Conservation (phyloP, 53 echinoderm and acorn worm species). For the Holothuria scabra region DNA sequence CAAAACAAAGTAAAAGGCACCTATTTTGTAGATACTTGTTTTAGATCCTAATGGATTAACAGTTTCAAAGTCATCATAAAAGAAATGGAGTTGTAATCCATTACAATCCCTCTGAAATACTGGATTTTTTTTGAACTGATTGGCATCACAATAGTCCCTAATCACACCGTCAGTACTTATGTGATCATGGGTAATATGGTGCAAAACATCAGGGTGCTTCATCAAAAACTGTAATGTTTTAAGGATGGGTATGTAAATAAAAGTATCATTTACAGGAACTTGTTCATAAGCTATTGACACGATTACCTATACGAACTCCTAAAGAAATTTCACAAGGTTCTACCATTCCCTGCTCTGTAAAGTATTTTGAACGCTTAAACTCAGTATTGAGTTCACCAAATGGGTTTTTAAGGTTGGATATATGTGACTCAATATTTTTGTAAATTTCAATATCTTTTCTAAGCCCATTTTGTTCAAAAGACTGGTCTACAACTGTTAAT, state of each 20-base stretch:
- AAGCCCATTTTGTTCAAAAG: constrained; percentile 42
- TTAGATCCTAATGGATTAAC: constrained; percentile 57
- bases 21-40: constrained; percentile 55
- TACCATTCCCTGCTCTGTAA: constrained; percentile 41
- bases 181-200: constrained; percentile 42
- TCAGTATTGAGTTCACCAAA: constrained; percentile 25
- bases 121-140: constrained; percentile 43
- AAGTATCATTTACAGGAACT: constrained; percentile 60
- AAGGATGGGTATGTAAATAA: constrained; percentile 55
- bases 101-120: constrained; percentile 47
- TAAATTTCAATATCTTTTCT: constrained; percentile 18
- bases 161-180: constrained; percentile 41
- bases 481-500: constrained; percentile 38
- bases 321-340: constrained; percentile 50
- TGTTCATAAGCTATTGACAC: constrained; percentile 49
- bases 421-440: constrained; percentile 45
- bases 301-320: constrained; percentile 56
- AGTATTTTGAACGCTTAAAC: constrained; percentile 39
- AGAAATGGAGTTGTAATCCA: constrained; percentile 33
- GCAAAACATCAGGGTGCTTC: constrained; percentile 46
- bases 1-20: constrained; percentile 55
- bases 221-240: constrained; percentile 50
- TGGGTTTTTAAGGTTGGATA: constrained; percentile 38
- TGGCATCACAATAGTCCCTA: constrained; percentile 64
- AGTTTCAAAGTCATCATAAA: constrained; percentile 40